phyloP scores from a whole-genome alignment of 2,797 vertebrate species.

The Nasua narica region DNA sequence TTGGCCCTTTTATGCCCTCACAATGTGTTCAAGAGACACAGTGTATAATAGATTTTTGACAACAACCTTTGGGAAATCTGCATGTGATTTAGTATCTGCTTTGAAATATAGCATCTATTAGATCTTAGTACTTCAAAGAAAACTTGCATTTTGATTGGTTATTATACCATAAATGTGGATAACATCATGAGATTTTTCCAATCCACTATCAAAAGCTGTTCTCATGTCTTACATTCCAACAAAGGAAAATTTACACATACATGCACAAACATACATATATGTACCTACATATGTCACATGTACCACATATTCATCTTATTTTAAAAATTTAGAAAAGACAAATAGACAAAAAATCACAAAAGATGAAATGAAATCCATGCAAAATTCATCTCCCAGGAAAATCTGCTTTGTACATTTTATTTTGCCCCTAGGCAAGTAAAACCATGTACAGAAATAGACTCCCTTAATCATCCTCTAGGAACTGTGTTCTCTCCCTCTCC shows the following conservation, averaged over 20 bases:
- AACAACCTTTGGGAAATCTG: background rate
- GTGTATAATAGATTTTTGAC: background rate
- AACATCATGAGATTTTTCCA: background rate
- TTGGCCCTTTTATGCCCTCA: background rate
- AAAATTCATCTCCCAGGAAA: background rate
- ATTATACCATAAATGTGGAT: background rate
- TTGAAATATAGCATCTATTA: background rate
- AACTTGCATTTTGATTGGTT: background rate
- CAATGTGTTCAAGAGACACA: background rate
- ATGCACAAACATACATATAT: background rate
- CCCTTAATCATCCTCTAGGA: background rate
- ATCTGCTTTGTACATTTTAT: conserved; percentile 23
- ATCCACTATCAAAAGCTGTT: background rate
- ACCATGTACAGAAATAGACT: background rate
- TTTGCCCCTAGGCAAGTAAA: background rate
- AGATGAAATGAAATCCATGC: background rate
- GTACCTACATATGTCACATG: background rate
- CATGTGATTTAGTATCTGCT: background rate
- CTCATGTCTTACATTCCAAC: background rate
- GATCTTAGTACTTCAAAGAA: background rate
- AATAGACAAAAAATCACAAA: background rate
- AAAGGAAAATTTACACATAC: background rate
- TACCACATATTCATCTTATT: background rate
- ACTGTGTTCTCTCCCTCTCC: background rate
- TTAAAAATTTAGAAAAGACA: background rate